Evolutionary conservation across 2,888 invertebrate genomes (phyloP).

Genomic region (Pecten maximus): DNA sequence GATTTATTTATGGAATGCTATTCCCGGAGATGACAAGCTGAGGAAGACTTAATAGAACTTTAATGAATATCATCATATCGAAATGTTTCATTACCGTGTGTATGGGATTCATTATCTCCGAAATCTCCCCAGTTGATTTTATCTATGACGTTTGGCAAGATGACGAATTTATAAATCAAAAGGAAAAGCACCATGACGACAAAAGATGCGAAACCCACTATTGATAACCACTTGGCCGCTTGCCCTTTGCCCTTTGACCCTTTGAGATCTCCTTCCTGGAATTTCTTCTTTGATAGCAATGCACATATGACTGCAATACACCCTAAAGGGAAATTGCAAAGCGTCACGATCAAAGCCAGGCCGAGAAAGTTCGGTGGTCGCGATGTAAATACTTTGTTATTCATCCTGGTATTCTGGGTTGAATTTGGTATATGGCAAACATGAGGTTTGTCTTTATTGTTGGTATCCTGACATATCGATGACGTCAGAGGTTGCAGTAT

Average conservation of each 20-base stretch:
- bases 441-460: background rate
- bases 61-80: background rate
- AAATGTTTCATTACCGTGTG: background rate
- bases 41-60: too few relatives aligned
- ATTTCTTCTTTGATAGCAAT: constrained; percentile 51
- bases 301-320: constrained; percentile 55
- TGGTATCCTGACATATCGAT: background rate
- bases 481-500: background rate
- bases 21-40: too few relatives aligned
- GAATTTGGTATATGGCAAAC: background rate
- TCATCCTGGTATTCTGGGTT: background rate
- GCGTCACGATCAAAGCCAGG: constrained; percentile 40
- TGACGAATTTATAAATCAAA: constrained; percentile 52
- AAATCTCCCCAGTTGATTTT: constrained; percentile 2
- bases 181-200: constrained; percentile 56
- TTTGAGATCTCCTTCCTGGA: constrained; percentile 46
- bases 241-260: constrained; percentile 53
- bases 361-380: constrained; percentile 33
- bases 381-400: background rate
- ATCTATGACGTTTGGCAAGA: constrained; percentile 44
- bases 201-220: constrained; percentile 56
- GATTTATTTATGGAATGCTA: too few relatives aligned
- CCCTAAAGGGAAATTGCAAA: constrained; percentile 59
- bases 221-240: constrained; percentile 60
- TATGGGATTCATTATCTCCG: background rate